Conservation (phyloP, 2,797 vertebrate genomes). For the Centroberyx gerrardi region DNA sequence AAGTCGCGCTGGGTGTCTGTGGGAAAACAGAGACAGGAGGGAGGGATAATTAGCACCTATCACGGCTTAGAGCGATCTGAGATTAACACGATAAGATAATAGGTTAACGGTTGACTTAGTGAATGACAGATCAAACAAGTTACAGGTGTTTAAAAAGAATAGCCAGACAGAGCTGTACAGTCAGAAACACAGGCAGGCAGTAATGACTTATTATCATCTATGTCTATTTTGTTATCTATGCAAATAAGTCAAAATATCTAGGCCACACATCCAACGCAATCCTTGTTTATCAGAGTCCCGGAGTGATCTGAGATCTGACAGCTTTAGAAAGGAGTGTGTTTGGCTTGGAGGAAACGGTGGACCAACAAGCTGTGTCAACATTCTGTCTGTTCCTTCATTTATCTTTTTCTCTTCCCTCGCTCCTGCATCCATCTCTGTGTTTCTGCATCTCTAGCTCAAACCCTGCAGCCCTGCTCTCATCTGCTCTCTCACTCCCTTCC, state of each 20-base stretch:
- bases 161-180: constrained; percentile 3
- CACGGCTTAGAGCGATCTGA: constrained; percentile 36
- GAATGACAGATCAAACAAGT: constrained; percentile 44
- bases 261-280: constrained; percentile 52
- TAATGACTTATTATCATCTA: constrained; percentile 32
- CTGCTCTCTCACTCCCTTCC: not conserved
- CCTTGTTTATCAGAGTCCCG: constrained; percentile 71
- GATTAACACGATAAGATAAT: constrained; percentile 45
- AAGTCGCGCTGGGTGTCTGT: constrained; percentile 95
- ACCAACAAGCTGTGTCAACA: constrained; percentile 83
- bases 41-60: constrained; percentile 62
- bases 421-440: constrained; percentile 40
- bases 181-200: constrained; percentile 2
- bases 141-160: constrained; percentile 36
- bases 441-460: constrained; percentile 35
- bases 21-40: constrained; percentile 54
- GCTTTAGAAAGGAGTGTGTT: constrained; percentile 80
- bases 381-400: constrained; percentile 66
- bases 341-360: constrained; percentile 70
- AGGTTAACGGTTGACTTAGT: constrained; percentile 23
- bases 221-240: constrained; percentile 39
- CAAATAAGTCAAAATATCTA: constrained; percentile 56
- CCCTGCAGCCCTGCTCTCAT: constrained; percentile 49
- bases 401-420: constrained; percentile 41
- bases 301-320: constrained; percentile 74